Percentiles rank a stretch among this genome's conserved stretches.
Evolutionary conservation across 2,113 vertebrate species (phyloP).

Genomic region (Leucopternis melanops): DNA sequence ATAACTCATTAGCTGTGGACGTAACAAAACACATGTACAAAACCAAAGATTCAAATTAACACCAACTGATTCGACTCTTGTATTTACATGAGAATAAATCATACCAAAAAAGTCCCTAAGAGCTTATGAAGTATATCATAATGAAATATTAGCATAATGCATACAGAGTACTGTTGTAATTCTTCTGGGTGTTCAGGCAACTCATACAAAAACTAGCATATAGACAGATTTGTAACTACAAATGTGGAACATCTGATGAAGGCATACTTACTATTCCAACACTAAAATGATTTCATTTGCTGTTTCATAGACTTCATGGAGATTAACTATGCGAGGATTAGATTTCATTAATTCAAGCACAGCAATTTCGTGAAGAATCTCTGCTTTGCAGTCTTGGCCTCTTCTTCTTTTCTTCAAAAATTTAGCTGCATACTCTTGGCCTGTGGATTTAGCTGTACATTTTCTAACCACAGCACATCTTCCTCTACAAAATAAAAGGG

Average conservation of each 20-base stretch:
- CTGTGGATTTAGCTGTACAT: conserved; percentile 87
- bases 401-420: conserved; percentile 90
- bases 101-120: background rate
- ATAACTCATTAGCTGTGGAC: background rate
- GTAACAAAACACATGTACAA: background rate
- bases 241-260: background rate
- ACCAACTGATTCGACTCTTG: background rate
- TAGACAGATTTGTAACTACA: background rate
- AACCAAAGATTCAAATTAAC: background rate
- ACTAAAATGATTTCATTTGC: conserved; percentile 87
- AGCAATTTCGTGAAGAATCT: conserved; percentile 92
- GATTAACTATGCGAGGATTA: conserved; percentile 84
- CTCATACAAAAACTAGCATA: background rate
- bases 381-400: conserved; percentile 89
- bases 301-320: conserved; percentile 90
- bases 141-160: background rate
- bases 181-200: background rate
- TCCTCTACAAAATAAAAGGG: conserved; percentile 71
- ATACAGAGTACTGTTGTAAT: background rate
- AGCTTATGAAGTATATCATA: background rate
- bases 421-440: conserved; percentile 91
- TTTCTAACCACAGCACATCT: conserved; percentile 92
- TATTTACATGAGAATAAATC: background rate
- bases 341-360: conserved; percentile 84
- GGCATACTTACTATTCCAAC: conserved; percentile 90